These are phyloP conservation scores for Mycteria americana DNA, from an alignment of 2,797 vertebrate genomes.

Conservation along the genomic window DNA sequence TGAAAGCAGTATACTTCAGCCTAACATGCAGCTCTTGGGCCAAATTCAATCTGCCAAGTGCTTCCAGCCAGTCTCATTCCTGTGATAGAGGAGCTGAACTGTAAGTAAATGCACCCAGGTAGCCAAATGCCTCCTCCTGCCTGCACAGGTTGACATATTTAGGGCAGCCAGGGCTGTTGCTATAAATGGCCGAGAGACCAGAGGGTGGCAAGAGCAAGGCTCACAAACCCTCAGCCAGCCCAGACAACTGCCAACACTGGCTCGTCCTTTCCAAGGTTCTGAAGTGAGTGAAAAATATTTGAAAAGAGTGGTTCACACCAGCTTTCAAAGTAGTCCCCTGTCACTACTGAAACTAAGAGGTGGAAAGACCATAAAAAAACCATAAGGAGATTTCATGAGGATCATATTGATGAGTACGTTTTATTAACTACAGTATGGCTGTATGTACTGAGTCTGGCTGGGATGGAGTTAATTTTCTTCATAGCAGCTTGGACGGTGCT, in stretches of 20 bases:
- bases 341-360: conserved; percentile 1
- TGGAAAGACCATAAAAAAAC: background rate
- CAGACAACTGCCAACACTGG: background rate
- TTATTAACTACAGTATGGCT: background rate
- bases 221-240: background rate
- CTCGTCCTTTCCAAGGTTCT: background rate
- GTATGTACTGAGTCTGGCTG: background rate
- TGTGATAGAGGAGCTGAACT: background rate
- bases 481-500: background rate
- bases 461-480: background rate
- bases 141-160: background rate
- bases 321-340: background rate
- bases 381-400: background rate
- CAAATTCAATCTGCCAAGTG: background rate
- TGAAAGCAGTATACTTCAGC: background rate
- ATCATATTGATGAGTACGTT: background rate
- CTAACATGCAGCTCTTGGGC: background rate
- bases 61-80: background rate
- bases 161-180: background rate
- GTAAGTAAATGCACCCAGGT: background rate
- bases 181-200: background rate
- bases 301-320: background rate
- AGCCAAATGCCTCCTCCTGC: conserved; percentile 23
- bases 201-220: background rate
- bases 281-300: background rate